phyloP scores from a whole-genome alignment of 1,140 invertebrate species.

The Colletes gigas region DNA sequence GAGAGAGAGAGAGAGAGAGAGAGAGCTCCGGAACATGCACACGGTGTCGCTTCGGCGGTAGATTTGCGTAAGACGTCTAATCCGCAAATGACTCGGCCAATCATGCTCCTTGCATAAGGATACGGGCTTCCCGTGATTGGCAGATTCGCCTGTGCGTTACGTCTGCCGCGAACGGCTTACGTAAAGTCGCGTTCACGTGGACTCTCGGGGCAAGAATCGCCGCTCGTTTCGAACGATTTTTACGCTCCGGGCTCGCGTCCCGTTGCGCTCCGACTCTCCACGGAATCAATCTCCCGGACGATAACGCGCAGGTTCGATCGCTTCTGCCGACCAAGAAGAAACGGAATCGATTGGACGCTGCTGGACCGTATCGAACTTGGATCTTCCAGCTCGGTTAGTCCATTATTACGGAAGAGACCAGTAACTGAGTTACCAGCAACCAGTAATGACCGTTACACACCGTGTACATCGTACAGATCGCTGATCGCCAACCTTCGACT shows the following conservation, averaged over 20 bases:
- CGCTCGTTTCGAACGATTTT: conserved; percentile 11
- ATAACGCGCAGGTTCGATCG: not conserved
- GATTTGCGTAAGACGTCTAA: conserved; percentile 63
- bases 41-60: not conserved
- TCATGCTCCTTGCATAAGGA: conserved; percentile 60
- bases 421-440: conserved; percentile 13
- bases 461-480: no score
- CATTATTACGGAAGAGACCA: not conserved
- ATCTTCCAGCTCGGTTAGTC: no score
- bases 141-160: conserved; percentile 55
- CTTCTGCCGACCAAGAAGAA: not conserved
- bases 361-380: no score
- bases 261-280: not conserved
- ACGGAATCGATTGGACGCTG: no score
- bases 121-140: conserved; percentile 51
- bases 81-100: conserved; percentile 57
- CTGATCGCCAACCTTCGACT: no score
- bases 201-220: conserved; percentile 21
- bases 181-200: conserved; percentile 43
- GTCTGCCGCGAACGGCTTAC: conserved; percentile 48
- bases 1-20: no score
- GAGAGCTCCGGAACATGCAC: not conserved
- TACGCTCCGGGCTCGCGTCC: not conserved
- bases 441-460: no score
- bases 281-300: not conserved